A percentile compares a stretch with the other conserved stretches of the same genome.
Evolutionary conservation across 1,140 invertebrate species (phyloP).

Genomic region (Drosophila navojoa): DNA sequence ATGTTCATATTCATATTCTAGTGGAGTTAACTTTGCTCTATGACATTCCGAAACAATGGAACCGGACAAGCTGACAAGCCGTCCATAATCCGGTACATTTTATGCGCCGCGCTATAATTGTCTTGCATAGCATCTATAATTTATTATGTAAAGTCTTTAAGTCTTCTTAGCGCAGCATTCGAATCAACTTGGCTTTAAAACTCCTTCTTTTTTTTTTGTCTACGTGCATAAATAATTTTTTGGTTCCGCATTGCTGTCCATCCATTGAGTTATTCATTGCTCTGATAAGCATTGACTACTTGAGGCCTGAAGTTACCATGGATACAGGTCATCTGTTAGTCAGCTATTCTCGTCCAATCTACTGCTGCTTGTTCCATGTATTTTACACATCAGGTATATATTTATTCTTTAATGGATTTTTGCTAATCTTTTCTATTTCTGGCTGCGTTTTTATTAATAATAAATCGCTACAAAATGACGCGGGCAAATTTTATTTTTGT

Average conservation of each 20-base stretch:
- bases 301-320: too few relatives aligned
- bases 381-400: conserved; percentile 33
- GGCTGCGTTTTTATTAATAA: conserved; percentile 22
- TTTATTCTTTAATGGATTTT: conserved; percentile 55
- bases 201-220: too few relatives aligned
- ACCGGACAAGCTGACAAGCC: conserved; percentile 1
- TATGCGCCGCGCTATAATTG: conserved; percentile 1
- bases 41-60: background rate
- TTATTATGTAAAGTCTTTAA: conserved; percentile 3
- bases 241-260: conserved; percentile 69
- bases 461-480: conserved; percentile 52
- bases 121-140: background rate
- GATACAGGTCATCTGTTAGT: background rate
- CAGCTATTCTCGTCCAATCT: background rate
- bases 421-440: conserved; percentile 46
- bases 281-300: too few relatives aligned
- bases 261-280: conserved; percentile 30
- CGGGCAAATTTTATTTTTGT: conserved; percentile 50
- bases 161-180: too few relatives aligned
- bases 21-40: conserved; percentile 3
- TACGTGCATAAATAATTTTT: conserved; percentile 34
- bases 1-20: conserved; percentile 13
- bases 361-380: background rate
- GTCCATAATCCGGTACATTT: background rate
- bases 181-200: too few relatives aligned